Evolutionary conservation across 2,113 vertebrate genomes (phyloP).

Genomic region (Rhagologus leucostigma): DNA sequence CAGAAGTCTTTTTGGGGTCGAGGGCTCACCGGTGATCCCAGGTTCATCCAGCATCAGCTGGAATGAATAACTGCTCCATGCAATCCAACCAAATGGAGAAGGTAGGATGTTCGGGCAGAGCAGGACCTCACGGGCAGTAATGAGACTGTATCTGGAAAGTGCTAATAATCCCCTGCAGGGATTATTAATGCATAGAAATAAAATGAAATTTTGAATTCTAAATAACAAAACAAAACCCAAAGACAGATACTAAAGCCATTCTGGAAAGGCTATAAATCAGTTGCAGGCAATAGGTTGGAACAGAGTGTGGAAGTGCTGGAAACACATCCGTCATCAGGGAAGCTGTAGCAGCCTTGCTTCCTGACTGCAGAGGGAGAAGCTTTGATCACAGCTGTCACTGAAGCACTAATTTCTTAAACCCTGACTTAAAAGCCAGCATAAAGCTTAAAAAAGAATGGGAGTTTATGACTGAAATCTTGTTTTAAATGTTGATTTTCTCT

Average conservation of each 20-base stretch:
- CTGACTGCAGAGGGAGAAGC: background rate
- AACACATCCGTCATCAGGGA: background rate
- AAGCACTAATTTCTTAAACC: slow-evolving; percentile 8
- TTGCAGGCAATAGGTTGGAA: background rate
- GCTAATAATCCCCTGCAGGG: background rate
- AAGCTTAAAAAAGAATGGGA: background rate
- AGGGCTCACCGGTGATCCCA: background rate
- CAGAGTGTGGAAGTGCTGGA: background rate
- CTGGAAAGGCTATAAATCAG: background rate
- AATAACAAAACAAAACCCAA: background rate
- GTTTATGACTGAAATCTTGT: background rate
- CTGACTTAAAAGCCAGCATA: background rate
- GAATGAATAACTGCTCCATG: background rate
- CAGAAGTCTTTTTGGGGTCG: background rate
- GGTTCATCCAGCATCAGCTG: background rate
- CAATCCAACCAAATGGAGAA: background rate
- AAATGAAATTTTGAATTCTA: background rate
- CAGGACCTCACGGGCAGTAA: background rate
- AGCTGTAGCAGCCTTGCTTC: background rate
- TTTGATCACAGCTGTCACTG: slow-evolving; percentile 40
- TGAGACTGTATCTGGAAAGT: background rate
- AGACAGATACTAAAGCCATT: background rate
- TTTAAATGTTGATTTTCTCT: background rate
- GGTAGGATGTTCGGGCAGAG: background rate
- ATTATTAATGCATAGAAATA: background rate